A percentile compares a stretch with the other conserved stretches of the same genome.
Evolutionary conservation across 2,113 vertebrate genomes (phyloP).

Genomic region (Mirza zaza): DNA sequence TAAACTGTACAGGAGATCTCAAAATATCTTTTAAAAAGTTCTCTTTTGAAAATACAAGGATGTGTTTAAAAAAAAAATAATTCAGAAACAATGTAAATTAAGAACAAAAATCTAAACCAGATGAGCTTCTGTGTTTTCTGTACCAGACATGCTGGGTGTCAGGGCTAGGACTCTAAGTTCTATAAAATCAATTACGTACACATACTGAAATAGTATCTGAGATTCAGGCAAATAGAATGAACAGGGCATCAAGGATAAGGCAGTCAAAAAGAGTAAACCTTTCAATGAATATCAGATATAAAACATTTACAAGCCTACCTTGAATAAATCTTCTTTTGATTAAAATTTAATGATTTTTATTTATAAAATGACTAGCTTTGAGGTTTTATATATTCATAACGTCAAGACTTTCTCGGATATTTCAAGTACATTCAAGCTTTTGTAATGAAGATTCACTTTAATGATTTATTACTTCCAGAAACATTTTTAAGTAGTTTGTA

Average conservation of each 20-base stretch:
- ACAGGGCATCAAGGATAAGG: background rate
- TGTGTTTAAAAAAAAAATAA: background rate
- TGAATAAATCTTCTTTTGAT: slow-evolving; percentile 65
- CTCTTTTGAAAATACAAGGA: background rate
- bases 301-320: slow-evolving; percentile 56
- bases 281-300: slow-evolving; percentile 52
- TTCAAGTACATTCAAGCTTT: slow-evolving; percentile 58
- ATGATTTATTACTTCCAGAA: slow-evolving; percentile 58
- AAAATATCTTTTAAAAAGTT: background rate
- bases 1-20: background rate
- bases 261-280: slow-evolving; percentile 31
- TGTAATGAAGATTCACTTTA: slow-evolving; percentile 53
- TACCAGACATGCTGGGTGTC: background rate
- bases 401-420: slow-evolving; percentile 61
- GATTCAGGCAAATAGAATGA: slow-evolving; percentile 24
- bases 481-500: slow-evolving; percentile 63
- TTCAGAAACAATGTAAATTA: background rate
- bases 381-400: slow-evolving; percentile 67
- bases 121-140: background rate
- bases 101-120: background rate
- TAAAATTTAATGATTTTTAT: slow-evolving; percentile 73
- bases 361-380: slow-evolving; percentile 70
- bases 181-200: background rate
- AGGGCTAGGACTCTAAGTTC: background rate
- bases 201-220: background rate